Percentiles rank a stretch among this genome's conserved stretches.
These are phyloP conservation scores for Potorous gilbertii DNA, from an alignment of 2,797 vertebrate genomes.

Conservation along the genomic window DNA sequence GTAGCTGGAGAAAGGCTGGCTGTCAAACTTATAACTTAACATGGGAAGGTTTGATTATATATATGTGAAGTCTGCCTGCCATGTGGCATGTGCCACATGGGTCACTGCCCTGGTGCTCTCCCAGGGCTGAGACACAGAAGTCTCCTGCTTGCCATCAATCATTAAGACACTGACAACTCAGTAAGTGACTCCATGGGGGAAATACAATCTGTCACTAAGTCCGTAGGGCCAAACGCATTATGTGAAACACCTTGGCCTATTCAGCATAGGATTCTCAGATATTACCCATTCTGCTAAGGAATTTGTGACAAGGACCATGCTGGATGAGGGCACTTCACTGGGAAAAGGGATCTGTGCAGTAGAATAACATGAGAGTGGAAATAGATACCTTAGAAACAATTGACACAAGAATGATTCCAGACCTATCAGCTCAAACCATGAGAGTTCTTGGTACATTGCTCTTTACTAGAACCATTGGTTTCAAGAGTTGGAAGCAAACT, in stretches of 20 bases:
- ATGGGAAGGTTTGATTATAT: constrained; percentile 52
- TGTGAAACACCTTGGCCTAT: constrained; percentile 66
- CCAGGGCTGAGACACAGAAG: constrained; percentile 26
- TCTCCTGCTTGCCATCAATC: constrained; percentile 57
- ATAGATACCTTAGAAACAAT: background rate
- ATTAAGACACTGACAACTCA: constrained; percentile 58
- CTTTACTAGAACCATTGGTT: background rate
- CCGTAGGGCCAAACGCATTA: constrained; percentile 66
- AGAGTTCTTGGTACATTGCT: background rate
- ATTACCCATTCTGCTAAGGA: constrained; percentile 64
- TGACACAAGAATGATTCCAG: background rate
- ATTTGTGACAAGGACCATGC: constrained; percentile 16
- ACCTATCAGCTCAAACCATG: background rate
- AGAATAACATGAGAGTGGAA: background rate
- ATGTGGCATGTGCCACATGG: constrained; percentile 9
- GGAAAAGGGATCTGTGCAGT: background rate
- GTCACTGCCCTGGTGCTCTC: constrained; percentile 42
- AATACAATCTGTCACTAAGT: constrained; percentile 69
- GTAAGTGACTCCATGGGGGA: constrained; percentile 63
- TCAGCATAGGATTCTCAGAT: constrained; percentile 65
- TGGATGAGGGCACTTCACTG: background rate
- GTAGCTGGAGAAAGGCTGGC: background rate
- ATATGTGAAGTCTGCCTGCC: background rate
- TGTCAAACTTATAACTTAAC: constrained; percentile 61
- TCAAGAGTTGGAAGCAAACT: background rate